Percentiles rank a stretch among this genome's conserved stretches.
Evolutionary conservation across 1,140 invertebrate species (phyloP).

Genomic region (Pentalonia nigronervosa): DNA sequence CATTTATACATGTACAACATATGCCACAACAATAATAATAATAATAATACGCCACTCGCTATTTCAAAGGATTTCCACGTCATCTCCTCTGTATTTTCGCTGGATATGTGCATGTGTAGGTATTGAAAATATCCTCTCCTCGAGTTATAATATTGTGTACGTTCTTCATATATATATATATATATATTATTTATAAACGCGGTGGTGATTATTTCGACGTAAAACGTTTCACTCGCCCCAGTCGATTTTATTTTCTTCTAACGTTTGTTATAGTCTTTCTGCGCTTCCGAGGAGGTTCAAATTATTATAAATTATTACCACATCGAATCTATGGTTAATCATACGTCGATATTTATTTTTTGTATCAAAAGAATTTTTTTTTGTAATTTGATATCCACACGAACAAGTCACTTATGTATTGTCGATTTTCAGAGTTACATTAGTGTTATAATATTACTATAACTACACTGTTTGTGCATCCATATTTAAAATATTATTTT

Average conservation of each 20-base stretch:
- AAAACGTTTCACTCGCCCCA: neutral
- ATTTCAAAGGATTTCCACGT: constrained; percentile 5
- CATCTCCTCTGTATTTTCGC: neutral
- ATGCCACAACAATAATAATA: too few species aligned
- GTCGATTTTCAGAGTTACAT: too few species aligned
- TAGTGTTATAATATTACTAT: too few species aligned
- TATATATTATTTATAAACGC: neutral
- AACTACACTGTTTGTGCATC: too few species aligned
- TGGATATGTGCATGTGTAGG: neutral
- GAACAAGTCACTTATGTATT: too few species aligned
- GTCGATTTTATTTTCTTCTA: neutral
- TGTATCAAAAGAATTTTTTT: too few species aligned
- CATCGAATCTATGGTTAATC: neutral
- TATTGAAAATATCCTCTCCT: neutral
- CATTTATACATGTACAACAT: neutral
- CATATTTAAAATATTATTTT: too few species aligned
- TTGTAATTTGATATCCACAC: too few species aligned
- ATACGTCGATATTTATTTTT: too few species aligned
- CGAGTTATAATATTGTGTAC: neutral
- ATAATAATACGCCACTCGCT: neutral
- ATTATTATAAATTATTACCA: neutral
- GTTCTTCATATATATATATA: neutral
- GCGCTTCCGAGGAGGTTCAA: neutral
- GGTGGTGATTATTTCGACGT: neutral
- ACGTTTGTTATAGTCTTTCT: neutral